Base-by-base conservation (phyloP, 2,797 vertebrate species). In the Silurus aristotelis region DNA sequence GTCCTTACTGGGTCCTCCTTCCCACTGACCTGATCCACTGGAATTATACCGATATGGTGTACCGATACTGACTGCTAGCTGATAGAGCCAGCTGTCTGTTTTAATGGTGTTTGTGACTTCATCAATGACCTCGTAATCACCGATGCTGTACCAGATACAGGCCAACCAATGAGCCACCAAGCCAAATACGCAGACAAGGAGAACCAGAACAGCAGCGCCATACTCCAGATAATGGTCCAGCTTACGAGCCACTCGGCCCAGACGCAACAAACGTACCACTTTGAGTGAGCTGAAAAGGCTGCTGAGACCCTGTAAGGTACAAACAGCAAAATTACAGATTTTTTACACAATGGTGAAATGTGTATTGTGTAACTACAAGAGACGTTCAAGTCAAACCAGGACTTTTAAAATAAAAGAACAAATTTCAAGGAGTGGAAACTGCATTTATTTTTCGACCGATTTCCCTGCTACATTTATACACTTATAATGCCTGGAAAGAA, bases 71-170 rank as follows among this genome's bases (percentile, higher is more conserved):
- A 94, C 90, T 58, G 96, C 96, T 91, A 97, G 86, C 77, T 97
- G 96, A 92, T 96, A 97, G 56, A 97, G 96, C 96, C 96, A 97
- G 55, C 96, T 97, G 83, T 96, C 96, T 84, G 93, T 96, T 72
- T 96, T 96, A 93, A 96, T 95, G 87, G 95, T 96, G 85, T 97
- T 97, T 22, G 95, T 97, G 87, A 92, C 93, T 73, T 97, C 96
- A 7, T 97, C 96, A 0, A 97, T 96, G 80, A 97, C 96, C 83
- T 97, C 96, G 0, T 96, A 96, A 92, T 97, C 96, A 72, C 96
- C 96, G 0, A 97, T 97, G 92, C 96, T 97, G 90, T 96, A 97
- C 96, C 96, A 97, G 90, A 97, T 97, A 91, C 96, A 97, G 88
- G 96, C 96, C 70, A 97, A 93, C 96, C 96, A 97, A 91, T 97